Evolutionary conservation across 1,140 invertebrate genomes (phyloP), one percentile per base, ranked within the genome.

Genomic region (Cyphomyrmex costatus): DNA sequence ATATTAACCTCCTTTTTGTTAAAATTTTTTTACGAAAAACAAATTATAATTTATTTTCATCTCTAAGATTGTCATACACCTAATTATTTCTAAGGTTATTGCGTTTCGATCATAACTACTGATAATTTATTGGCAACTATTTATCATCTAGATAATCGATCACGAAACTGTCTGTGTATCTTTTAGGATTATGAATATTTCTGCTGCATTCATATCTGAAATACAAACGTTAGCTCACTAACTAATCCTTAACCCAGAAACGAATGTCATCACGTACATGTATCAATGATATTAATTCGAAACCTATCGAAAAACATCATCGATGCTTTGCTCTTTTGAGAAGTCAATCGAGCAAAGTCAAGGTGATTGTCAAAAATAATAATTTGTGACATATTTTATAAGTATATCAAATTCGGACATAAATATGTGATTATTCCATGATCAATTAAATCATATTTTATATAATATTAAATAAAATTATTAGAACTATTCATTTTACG

Each of bases 301-400:
- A 49, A 19, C 21, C 21, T 14, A 51, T n/a, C 21, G 73, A 86
- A 73, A 89, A 46, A 79, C 46, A 78, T 85, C 19, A 42, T 65
- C 5, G 24, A 56, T 49, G 3, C 2, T 16, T 8, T 3, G 2
- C 8, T 2, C 3, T 76, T 74, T 60, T 4, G 27, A n/a, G 1
- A 53, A 82, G 4, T 60, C 0, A 24, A 74, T 56, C 53, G 24
- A 51, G 1, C 21, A 61, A 46, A 49, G 2, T 88, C 36, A 76
- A 86, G 61, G 27, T 21, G 24, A 60, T 42, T 5, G 24, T 27
- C 14, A 51, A 76, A 68, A 79, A 78, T 30, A 27, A 60, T 70
- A 1, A 46, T 68, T 79, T 19, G 7, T 46, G 7, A 12, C 10
- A 61, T 42, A 36, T 7, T 27, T n/a, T n/a, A n/a, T n/a, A n/a